These are phyloP conservation scores for Platerodrilus igneus DNA, from an alignment of 2,888 invertebrate species.

Conservation along the genomic window DNA sequence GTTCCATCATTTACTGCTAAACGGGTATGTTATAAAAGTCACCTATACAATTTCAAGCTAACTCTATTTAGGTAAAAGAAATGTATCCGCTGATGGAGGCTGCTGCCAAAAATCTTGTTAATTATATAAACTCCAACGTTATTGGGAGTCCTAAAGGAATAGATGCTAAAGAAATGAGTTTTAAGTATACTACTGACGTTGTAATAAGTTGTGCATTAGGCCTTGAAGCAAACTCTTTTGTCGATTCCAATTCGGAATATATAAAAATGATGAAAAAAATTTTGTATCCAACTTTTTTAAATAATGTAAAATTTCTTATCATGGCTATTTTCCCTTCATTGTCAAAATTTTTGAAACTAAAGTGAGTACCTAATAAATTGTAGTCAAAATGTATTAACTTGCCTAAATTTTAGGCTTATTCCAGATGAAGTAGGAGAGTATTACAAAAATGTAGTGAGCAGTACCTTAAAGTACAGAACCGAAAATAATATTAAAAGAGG, in stretches of 20 bases:
- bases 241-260: constrained; percentile 32
- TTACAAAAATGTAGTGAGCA: constrained; percentile 36
- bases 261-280: constrained; percentile 30
- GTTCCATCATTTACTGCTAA: no score
- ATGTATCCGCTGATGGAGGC: no score
- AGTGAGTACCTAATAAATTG: constrained; percentile 9
- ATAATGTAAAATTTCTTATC: constrained; percentile 15
- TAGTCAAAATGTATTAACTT: neutral
- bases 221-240: constrained; percentile 45
- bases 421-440: constrained; percentile 34
- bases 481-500: constrained; percentile 43
- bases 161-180: constrained; percentile 26
- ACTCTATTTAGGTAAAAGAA: no score
- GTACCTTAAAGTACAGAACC: constrained; percentile 42
- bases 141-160: no score
- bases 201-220: constrained; percentile 50
- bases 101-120: no score
- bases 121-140: no score
- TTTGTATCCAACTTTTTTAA: constrained; percentile 17
- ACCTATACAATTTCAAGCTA: no score
- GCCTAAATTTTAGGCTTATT: constrained; percentile 20
- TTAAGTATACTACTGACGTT: constrained; percentile 41
- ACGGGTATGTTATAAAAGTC: no score
- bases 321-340: constrained; percentile 18
- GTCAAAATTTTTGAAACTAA: constrained; percentile 14